A percentile compares a stretch with the other conserved stretches of the same genome.
phyloP scores from a whole-genome alignment of 2,113 vertebrate genomes.

The Epinephelus cyanopodus region DNA sequence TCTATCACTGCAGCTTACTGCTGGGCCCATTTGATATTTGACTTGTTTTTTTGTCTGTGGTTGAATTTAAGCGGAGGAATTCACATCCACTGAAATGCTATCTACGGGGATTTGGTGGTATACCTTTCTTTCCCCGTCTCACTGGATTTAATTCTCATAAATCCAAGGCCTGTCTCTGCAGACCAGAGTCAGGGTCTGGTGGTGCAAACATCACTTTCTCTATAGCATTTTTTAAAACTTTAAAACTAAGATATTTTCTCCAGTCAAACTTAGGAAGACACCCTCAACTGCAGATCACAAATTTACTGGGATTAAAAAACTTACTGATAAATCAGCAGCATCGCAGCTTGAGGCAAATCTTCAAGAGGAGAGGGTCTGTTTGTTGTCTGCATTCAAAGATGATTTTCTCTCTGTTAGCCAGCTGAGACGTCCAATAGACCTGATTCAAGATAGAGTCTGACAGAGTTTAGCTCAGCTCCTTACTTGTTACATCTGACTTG shows the following conservation, averaged over 20 bases:
- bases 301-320: not conserved
- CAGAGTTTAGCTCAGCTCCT: not conserved
- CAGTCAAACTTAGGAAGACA: not conserved
- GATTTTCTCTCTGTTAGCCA: not conserved
- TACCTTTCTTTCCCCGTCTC: not conserved
- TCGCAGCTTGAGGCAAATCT: not conserved
- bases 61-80: constrained; percentile 8
- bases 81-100: constrained; percentile 11
- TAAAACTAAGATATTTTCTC: not conserved
- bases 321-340: not conserved
- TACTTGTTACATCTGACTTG: not conserved
- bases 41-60: constrained; percentile 3
- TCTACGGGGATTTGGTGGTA: constrained; percentile 3
- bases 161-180: constrained; percentile 16
- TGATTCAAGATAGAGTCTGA: not conserved
- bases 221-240: not conserved
- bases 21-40: constrained; percentile 19
- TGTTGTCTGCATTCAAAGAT: not conserved
- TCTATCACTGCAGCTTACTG: not conserved
- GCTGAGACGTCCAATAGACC: not conserved
- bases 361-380: not conserved
- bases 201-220: not conserved
- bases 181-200: constrained; percentile 1
- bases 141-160: constrained; percentile 25
- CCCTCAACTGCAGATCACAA: not conserved